phyloP scores from a whole-genome alignment of 2,797 vertebrate genomes.

The Xiphorhynchus erythropygius region DNA sequence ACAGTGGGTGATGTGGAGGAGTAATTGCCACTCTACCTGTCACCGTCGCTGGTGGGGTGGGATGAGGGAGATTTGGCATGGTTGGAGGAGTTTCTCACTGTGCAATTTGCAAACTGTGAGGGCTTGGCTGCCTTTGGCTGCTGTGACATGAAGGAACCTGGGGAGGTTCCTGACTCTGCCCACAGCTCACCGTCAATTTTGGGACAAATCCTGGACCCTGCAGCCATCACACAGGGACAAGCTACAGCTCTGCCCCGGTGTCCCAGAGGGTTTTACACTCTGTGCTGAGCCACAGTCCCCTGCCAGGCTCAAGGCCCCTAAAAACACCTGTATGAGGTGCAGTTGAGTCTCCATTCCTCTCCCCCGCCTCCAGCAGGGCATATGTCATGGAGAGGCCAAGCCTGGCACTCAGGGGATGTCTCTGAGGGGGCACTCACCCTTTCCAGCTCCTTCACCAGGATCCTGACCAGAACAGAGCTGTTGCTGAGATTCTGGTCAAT shows the following conservation, averaged over 20 bases:
- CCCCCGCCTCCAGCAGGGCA: neutral
- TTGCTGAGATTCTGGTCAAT: constrained; percentile 83
- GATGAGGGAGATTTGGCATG: neutral
- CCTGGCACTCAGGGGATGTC: rapidly evolving
- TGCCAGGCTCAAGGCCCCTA: neutral
- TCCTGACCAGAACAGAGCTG: constrained; percentile 82
- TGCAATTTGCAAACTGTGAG: neutral
- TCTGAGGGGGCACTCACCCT: constrained; percentile 76
- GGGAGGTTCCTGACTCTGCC: neutral
- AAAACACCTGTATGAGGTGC: neutral
- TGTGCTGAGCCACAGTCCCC: neutral
- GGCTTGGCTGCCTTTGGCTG: neutral
- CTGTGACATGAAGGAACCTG: neutral
- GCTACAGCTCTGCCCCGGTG: neutral
- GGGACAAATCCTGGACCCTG: neutral
- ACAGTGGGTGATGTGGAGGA: neutral
- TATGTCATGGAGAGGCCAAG: rapidly evolving
- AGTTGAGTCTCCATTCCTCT: neutral
- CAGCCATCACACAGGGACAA: neutral
- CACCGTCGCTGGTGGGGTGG: neutral
- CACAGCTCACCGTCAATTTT: rapidly evolving
- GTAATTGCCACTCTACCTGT: neutral
- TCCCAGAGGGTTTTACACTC: neutral
- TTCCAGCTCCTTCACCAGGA: constrained; percentile 91
- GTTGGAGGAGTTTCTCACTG: rapidly evolving